Percentiles rank a stretch among this genome's conserved stretches.
phyloP scores from a whole-genome alignment of 2,797 vertebrate genomes.

The Poecilia picta region DNA sequence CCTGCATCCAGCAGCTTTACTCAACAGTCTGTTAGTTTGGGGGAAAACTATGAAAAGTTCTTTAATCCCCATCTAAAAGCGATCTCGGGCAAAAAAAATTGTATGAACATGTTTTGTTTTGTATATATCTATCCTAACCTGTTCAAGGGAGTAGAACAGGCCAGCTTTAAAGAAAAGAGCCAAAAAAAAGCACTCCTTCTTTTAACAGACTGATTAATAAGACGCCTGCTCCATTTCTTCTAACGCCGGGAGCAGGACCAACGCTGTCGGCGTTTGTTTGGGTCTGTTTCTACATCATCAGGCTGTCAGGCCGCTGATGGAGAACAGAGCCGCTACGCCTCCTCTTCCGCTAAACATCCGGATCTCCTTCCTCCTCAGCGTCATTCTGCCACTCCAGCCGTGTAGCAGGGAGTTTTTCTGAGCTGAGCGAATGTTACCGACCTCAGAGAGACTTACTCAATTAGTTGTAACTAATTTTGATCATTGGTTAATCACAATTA shows the following conservation, averaged over 20 bases:
- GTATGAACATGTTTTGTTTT: no score
- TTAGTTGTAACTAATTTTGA: no score
- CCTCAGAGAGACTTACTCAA: neutral
- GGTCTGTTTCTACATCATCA: slow-evolving; percentile 39
- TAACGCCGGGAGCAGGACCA: neutral
- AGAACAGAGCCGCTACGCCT: slow-evolving; percentile 53
- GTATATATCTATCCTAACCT: no score
- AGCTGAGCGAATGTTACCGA: neutral
- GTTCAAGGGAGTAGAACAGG: no score
- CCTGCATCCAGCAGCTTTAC: no score
- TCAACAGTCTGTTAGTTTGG: no score
- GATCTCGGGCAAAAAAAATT: no score
- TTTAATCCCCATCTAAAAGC: no score
- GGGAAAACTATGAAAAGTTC: no score
- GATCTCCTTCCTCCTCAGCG: slow-evolving; percentile 25
- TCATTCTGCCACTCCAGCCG: neutral
- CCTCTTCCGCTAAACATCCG: slow-evolving; percentile 49
- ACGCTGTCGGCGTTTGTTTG: slow-evolving; percentile 35
- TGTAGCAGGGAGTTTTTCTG: neutral
- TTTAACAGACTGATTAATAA: neutral
- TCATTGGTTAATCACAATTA: no score
- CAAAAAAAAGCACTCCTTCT: neutral
- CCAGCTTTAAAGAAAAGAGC: no score
- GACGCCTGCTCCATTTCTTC: slow-evolving; percentile 2
- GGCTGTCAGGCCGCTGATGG: slow-evolving; percentile 39